Base-by-base conservation (phyloP, 2,797 vertebrate species). In the Amniataba percoides region DNA sequence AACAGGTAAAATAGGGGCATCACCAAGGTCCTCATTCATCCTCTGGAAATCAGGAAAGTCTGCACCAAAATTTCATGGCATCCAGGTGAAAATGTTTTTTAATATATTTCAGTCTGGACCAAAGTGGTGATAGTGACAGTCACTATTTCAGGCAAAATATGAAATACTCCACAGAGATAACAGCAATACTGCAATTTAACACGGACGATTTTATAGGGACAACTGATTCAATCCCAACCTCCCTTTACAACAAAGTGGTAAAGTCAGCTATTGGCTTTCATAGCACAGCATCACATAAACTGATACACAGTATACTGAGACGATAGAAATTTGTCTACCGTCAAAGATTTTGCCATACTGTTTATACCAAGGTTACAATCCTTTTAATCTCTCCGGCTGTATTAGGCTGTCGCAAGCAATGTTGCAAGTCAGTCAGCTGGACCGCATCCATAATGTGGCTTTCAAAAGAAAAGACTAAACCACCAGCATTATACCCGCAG, bases 371-470 rank as follows among this genome's bases (percentile, higher is more conserved):
- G n/a, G 18, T 76, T 66, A 60, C 40, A 78, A 69, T 72, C 42
- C 66, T 69, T 76, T 66, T 69, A 65, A 78, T 76, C 71, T 71
- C 65, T 39, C 25, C 59, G 56, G 48, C 70, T 71, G 48, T 57
- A 43, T 80, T 43, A 23, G 31, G 64, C 49, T 74, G 57, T 68
- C 58, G 58, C 67, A 78, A 21, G 60, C 60, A 34, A 25, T 74
- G 70, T 25, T 62, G 61, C 53, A 69, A 71, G 40, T 57, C 59
- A 68, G 31, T 83, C 45, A 77, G 48, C 55, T 80, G 74, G 51
- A 68, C 49, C 19, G 3, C 19, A 71, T 74, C 69, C 52, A 71
- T 63, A 19, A 75, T 6, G 57, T 34, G 16, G 52, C 49, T 74
- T 81, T 75, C 7, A 58, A 63, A 61, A 51, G 21, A 25, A 80